Evolutionary conservation across 2,113 vertebrate genomes (phyloP).

Genomic region (Reinhardtius hippoglossoides): DNA sequence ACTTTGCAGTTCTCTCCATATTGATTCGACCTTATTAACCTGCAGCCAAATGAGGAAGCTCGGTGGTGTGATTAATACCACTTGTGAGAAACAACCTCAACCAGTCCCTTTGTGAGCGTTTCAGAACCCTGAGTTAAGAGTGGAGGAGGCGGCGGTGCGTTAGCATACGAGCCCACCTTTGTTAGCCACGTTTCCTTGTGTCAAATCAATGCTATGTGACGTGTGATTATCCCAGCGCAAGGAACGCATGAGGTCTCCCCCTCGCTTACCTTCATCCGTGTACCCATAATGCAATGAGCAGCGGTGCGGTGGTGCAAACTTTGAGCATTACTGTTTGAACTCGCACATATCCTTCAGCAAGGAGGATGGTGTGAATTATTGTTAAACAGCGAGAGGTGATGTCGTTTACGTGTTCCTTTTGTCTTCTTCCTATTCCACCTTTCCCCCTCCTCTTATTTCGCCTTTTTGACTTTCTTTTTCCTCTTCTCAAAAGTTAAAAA

Average conservation of each 20-base stretch:
- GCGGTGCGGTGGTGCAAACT: conserved; percentile 62
- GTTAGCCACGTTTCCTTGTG: background rate
- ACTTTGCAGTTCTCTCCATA: no score
- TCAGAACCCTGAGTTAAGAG: no score
- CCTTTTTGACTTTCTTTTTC: background rate
- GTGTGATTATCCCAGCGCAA: conserved; percentile 32
- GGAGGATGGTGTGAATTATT: conserved; percentile 12
- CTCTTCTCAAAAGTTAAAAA: no score
- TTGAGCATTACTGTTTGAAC: conserved; percentile 63
- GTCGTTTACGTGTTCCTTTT: background rate
- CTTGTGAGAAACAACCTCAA: no score
- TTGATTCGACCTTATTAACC: no score
- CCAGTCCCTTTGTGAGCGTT: no score
- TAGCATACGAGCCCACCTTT: conserved; percentile 43
- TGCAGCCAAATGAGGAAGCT: no score
- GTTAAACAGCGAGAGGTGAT: no score
- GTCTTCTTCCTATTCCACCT: background rate
- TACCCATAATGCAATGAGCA: conserved; percentile 56
- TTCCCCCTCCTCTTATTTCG: background rate
- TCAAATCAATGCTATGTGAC: conserved; percentile 21
- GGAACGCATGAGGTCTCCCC: conserved; percentile 44
- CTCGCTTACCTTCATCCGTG: conserved; percentile 50
- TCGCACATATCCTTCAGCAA: conserved; percentile 10
- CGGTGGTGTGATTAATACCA: no score
- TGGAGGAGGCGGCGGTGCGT: conserved; percentile 1